phyloP scores from a whole-genome alignment of 2,888 invertebrate genomes.

The Cerceris ruficornis region DNA sequence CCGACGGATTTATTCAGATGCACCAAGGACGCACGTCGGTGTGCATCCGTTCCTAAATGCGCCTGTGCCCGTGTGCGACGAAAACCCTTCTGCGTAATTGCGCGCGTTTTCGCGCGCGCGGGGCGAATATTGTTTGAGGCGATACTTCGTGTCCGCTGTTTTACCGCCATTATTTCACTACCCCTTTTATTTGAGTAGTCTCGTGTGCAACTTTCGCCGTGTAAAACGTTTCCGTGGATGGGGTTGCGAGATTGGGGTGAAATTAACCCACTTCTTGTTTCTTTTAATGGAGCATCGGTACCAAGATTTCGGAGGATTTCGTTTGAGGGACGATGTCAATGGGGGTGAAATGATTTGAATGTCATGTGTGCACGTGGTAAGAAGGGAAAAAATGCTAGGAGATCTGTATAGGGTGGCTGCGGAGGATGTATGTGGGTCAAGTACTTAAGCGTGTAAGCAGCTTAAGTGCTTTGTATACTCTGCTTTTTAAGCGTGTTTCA shows the following conservation, averaged over 20 bases:
- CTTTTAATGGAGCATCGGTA: background rate
- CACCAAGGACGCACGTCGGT: constrained; percentile 1
- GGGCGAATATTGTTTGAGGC: background rate
- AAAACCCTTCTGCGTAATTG: background rate
- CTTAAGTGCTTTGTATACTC: no score
- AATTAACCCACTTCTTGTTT: background rate
- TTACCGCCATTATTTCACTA: background rate
- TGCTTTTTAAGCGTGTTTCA: no score
- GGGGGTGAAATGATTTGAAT: background rate
- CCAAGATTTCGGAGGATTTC: background rate
- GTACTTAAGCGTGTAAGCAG: no score
- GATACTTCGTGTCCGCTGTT: background rate
- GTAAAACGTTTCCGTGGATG: background rate
- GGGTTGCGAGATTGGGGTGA: background rate
- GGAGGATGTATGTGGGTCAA: no score
- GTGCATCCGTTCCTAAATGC: background rate
- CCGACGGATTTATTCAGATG: constrained; percentile 50
- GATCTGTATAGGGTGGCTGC: no score
- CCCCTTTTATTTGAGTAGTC: background rate
- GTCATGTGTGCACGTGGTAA: background rate
- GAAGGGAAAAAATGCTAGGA: no score
- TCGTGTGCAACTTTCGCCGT: background rate
- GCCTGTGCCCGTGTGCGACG: background rate
- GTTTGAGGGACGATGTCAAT: no score
- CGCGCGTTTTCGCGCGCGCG: constrained; percentile 1